Percentiles rank a stretch among this genome's conserved stretches.
These are phyloP conservation scores for Perodicticus potto DNA, from an alignment of 2,797 vertebrate species.

Conservation along the genomic window DNA sequence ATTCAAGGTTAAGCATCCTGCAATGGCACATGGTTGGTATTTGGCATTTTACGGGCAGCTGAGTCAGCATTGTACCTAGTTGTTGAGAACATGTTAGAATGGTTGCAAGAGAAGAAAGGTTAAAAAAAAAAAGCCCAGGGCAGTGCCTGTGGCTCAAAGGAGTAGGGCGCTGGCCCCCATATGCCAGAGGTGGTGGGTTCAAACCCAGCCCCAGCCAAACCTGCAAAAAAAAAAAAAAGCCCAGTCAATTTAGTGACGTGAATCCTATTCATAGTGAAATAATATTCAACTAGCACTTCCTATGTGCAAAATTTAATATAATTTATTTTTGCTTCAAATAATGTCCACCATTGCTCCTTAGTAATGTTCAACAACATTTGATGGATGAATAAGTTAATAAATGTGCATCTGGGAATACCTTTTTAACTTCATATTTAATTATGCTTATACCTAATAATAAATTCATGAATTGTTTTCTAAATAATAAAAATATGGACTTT, in stretches of 20 bases:
- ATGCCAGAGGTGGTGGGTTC: too few species aligned
- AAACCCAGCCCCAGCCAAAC: neutral
- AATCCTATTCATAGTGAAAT: neutral
- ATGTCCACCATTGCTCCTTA: neutral
- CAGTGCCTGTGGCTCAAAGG: too few species aligned
- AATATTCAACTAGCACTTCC: neutral
- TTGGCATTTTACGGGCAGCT: slow-evolving; percentile 51
- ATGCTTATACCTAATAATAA: neutral
- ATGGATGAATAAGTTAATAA: neutral
- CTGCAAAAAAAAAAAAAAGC: neutral
- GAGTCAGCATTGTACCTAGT: slow-evolving; percentile 54
- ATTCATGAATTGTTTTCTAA: neutral
- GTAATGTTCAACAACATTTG: neutral
- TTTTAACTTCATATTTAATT: slow-evolving; percentile 13
- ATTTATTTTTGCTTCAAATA: neutral
- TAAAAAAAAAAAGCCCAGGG: neutral
- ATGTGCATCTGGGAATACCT: neutral
- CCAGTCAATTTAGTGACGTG: neutral
- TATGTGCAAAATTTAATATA: neutral
- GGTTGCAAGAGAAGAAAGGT: neutral
- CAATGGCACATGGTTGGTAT: neutral
- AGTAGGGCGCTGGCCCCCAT: too few species aligned
- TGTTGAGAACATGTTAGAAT: slow-evolving; percentile 9
- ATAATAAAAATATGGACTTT: neutral
- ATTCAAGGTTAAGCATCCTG: neutral